A percentile compares a stretch with the other conserved stretches of the same genome.
Evolutionary conservation across 1,140 invertebrate species (phyloP).

Genomic region (Aradophagus sp.): DNA sequence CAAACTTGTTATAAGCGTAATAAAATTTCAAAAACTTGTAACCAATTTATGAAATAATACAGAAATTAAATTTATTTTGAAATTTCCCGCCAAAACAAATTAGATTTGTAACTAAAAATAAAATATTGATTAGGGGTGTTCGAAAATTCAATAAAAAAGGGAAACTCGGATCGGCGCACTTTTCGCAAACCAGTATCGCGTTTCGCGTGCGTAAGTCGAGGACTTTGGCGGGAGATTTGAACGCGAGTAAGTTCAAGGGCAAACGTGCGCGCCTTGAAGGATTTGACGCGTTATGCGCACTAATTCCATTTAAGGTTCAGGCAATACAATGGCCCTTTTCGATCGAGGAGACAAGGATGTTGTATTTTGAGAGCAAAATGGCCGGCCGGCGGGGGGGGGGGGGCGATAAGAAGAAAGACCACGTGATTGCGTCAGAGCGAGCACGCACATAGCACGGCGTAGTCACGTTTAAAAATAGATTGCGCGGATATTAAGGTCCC

Average conservation of each 20-base stretch:
- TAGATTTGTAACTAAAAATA: too few relatives aligned
- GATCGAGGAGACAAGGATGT: constrained; percentile 49
- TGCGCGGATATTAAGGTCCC: constrained; percentile 67
- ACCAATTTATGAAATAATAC: too few relatives aligned
- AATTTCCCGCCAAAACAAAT: too few relatives aligned
- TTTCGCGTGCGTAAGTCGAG: too few relatives aligned
- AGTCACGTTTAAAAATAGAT: constrained; percentile 71
- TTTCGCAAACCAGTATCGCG: too few relatives aligned
- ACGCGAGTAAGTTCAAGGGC: constrained; percentile 29
- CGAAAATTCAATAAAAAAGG: constrained; percentile 10
- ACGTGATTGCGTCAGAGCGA: constrained; percentile 68
- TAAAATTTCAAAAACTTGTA: too few relatives aligned
- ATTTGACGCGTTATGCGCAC: constrained; percentile 53
- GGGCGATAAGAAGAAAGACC: constrained; percentile 65
- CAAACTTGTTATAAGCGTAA: too few relatives aligned
- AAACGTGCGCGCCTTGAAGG: constrained; percentile 28
- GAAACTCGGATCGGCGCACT: too few relatives aligned
- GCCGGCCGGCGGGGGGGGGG: constrained; percentile 23
- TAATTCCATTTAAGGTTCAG: constrained; percentile 59
- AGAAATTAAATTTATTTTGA: too few relatives aligned
- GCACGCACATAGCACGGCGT: constrained; percentile 63
- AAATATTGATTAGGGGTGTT: too few relatives aligned
- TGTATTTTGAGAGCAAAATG: constrained; percentile 38
- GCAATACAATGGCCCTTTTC: constrained; percentile 59
- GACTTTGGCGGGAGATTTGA: too few relatives aligned